Evolutionary conservation across 2,797 vertebrate species (phyloP), one percentile per base, ranked within the genome.

Genomic region (Heterohyrax brucei): DNA sequence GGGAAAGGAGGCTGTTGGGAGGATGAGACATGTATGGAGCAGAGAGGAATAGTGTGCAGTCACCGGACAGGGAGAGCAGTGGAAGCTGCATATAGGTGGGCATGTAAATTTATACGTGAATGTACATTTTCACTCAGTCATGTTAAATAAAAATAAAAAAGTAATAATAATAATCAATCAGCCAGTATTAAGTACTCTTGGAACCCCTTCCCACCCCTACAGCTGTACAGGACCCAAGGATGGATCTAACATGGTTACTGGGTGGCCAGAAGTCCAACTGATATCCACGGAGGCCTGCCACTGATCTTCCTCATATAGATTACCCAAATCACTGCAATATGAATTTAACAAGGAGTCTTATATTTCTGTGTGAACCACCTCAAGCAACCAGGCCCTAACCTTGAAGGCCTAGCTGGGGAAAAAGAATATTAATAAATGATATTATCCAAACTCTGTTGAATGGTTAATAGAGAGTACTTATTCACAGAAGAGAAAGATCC

Each of bases 281-380:
- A 92, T 56, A 83, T 72, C 48, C 1, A 6, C 24, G 33, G 2
- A 73, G 48, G 28, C 59, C 48, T 28, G 56, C 28, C 22, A 39
- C 12, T 4, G 53, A 81, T 61, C 70, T 64, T 79, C 48, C 46
- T 44, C 68, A 46, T 10, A 10, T 3, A 7, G 62, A 56, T 19
- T 18, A 13, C 5, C 48, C 53, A 79, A 68, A 5, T 10, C 59
- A 5, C 10, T 14, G 22, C 19, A 64, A 50, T 6, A 59, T 12
- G 44, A 28, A 64, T 50, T 30, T 10, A 84, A 70, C n/a, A 81
- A 1, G 0, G 44, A 50, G 4, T 62, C 75, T 72, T 56, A 30
- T 53, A 77, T 81, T 72, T 86, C 64, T 33, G 44, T 68, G 26
- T 78, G 90, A 85, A 72, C 26, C 68, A 73, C 77, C 18, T 61